A percentile compares a stretch with the other conserved stretches of the same genome.
These are phyloP conservation scores for Agriopis aurantiaria DNA, from an alignment of 2,888 invertebrate species.

Conservation along the genomic window DNA sequence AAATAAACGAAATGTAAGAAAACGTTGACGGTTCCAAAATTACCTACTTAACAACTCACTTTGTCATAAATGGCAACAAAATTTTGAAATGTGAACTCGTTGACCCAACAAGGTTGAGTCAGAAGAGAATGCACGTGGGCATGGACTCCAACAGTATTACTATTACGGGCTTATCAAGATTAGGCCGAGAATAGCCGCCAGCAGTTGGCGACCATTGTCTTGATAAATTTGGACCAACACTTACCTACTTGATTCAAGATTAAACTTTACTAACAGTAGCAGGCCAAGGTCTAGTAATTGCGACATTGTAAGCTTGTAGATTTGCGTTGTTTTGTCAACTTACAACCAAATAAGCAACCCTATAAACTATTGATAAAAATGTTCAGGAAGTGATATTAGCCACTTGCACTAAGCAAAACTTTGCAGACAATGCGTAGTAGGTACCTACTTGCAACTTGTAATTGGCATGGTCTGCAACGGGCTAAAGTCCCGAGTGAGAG, in stretches of 20 bases:
- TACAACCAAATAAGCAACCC: no score
- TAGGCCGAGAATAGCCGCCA: slow-evolving; percentile 40
- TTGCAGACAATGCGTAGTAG: no score
- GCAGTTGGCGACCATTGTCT: slow-evolving; percentile 31
- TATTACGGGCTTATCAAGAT: slow-evolving; percentile 51
- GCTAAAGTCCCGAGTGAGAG: neutral
- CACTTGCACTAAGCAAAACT: no score
- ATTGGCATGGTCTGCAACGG: neutral
- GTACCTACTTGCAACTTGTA: no score
- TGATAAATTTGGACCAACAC: slow-evolving; percentile 34
- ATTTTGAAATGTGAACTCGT: neutral
- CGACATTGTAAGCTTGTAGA: no score
- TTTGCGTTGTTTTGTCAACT: no score
- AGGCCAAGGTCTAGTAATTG: slow-evolving; percentile 38
- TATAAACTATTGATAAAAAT: no score
- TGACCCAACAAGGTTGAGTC: slow-evolving; percentile 34
- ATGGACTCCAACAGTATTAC: slow-evolving; percentile 37
- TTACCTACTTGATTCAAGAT: slow-evolving; percentile 13
- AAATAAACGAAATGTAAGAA: no score
- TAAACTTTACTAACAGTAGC: neutral
- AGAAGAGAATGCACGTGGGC: slow-evolving; percentile 36
- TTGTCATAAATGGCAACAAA: neutral
- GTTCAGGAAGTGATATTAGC: no score
- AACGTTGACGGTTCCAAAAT: no score
- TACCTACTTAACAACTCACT: no score